Base-by-base conservation (phyloP, 2,888 invertebrate genomes). In the Drosophila hamatofila region DNA sequence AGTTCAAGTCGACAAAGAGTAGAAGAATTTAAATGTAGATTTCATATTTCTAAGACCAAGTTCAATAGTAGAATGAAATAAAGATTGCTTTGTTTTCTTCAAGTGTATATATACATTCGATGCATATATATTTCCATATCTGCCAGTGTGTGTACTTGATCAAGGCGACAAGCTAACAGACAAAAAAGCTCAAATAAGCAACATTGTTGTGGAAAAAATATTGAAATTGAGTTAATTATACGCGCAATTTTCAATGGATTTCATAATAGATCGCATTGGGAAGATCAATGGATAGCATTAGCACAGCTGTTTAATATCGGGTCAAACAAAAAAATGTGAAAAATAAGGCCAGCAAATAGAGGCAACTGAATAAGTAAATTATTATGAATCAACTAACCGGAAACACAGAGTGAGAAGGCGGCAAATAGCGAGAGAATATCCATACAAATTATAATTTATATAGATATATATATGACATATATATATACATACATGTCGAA, bases 301-400 rank as follows among this genome's bases (percentile, higher is more conserved):
- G 58, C 76, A 76, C 76, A 76, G 76, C 76, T 76, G 76, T 8
- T 58, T 69, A 58, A 58, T 62, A 62, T 55, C 67, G 21, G 30
- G 18, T 39, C 42, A 23, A 65, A n/a, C n/a, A 44, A 57, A 56
- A 37, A 27, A 51, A 18, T 8, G 9, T 16, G 49, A 37, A 27
- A 56, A 30, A 30, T 49, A 35, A 52, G 51, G 30, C n/a, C 25
- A 52, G 39, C 35, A 57, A 57, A 78, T 52, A 63, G 41, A 41
- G 16, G 63, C 63, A 52, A 51, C 48, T 37, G 39, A 58, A 67
- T 49, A 71, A 78, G 60, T 61, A 59, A 78, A 49, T 49, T 49
- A 78, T 75, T 67, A 72, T 72, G 72, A 61, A 67, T 55, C 55
- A 46, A 52, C 48, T 57, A 57, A 64, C 68, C 72, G 76, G 77